These are phyloP conservation scores for Pelusios castaneus DNA, from an alignment of 2,113 vertebrate species.

Conservation along the genomic window DNA sequence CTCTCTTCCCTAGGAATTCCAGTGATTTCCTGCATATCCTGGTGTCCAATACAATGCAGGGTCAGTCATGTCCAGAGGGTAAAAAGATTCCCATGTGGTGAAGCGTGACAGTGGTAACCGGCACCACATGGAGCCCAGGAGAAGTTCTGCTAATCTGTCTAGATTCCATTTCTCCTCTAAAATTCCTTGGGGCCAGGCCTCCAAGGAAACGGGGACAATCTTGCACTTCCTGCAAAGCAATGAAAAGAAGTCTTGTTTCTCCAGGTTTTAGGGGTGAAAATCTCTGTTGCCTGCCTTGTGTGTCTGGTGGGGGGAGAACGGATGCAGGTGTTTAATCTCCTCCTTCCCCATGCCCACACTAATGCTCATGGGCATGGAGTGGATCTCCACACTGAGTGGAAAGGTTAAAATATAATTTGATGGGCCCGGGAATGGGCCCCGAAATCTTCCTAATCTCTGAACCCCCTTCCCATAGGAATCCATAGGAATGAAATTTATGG, in stretches of 20 bases:
- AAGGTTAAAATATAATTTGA: no score
- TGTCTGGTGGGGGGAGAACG: not conserved
- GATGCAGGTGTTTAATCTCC: rapidly evolving
- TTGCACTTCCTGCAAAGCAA: rapidly evolving
- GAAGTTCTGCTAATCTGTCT: not conserved
- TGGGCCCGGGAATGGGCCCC: no score
- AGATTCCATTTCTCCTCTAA: not conserved
- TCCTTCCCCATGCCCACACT: not conserved
- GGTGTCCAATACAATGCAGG: not conserved
- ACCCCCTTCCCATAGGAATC: no score
- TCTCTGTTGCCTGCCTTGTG: not conserved
- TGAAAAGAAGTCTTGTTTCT: not conserved
- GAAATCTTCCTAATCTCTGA: no score
- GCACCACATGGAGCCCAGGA: not conserved
- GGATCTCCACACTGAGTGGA: not conserved
- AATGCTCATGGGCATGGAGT: not conserved
- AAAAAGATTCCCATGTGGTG: not conserved
- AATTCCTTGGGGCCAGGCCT: not conserved
- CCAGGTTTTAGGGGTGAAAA: not conserved
- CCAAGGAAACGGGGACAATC: not conserved
- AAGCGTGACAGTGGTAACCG: rapidly evolving
- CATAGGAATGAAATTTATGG: no score
- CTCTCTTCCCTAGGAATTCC: rapidly evolving
- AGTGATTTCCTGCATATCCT: not conserved
- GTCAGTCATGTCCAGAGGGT: not conserved